Base-by-base conservation (phyloP, 2,888 invertebrate genomes). In the Panopea generosa region DNA sequence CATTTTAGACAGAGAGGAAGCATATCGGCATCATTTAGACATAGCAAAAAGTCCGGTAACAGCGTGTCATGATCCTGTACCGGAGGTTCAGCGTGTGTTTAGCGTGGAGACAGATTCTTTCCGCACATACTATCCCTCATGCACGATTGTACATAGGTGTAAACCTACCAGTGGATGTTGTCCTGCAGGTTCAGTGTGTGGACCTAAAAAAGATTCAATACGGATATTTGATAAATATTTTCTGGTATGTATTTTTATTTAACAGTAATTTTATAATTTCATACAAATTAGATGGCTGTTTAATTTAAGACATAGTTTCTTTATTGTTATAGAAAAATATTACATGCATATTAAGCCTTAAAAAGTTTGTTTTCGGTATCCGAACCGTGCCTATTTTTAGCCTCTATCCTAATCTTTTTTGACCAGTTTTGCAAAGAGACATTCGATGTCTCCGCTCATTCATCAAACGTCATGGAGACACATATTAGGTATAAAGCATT, bases 161-260 rank as follows among this genome's bases (percentile, higher is more conserved):
- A 95, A 96, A 14, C 96, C 96, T 84, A 96, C 97, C 93, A 95
- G 96, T 22, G 97, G 97, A 63, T 98, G 98, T 93, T 98, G 98
- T 92, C 94, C 94, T 75, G 95, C 95, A 77, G 93, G 94, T 0
- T 29, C 55, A 27, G 95, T 95, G 50, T 98, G 97, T 93, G 96
- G 95, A 16, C 96, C 97, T 0, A 94, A 94, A 14, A 95, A 95
- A 40, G 94, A 95, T 85, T 94, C 94, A 83, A 95, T 97, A 70
- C 52, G 68, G 40, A 53, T 79, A n/a, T 38, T 79, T 38, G 95
- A 95, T 49, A 94, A 96, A 59, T 95, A 96, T 71, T 96, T 97
- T 92, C 95, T 95, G 92, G 97, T 97, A 93, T 96, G 97, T 38
- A 33, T 4, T 33, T n/a, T n/a, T n/a, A n/a, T n/a, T 14, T 16